These are phyloP conservation scores for Chironomus riparius DNA, from an alignment of 2,888 invertebrate species.

Conservation along the genomic window DNA sequence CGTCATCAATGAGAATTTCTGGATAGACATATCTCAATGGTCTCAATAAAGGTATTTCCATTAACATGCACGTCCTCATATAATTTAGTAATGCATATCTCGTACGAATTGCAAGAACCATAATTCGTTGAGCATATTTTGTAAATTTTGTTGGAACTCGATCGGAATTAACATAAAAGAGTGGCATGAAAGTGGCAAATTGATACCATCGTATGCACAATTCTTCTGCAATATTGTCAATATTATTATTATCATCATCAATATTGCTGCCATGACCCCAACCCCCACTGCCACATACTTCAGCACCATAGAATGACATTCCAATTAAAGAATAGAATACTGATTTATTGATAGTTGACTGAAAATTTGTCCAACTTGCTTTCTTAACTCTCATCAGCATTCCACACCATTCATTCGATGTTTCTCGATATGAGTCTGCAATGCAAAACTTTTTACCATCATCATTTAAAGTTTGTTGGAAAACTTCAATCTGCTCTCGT, in stretches of 20 bases:
- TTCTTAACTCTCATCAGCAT: not conserved
- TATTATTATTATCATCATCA: not conserved
- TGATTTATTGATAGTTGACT: conserved; percentile 12
- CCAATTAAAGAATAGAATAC: conserved; percentile 24
- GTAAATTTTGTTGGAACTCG: conserved; percentile 22
- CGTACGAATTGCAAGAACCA: conserved; percentile 16
- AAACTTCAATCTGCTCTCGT: conserved; percentile 11
- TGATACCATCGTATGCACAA: conserved; percentile 28
- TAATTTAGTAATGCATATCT: conserved; percentile 19
- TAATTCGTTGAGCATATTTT: conserved; percentile 23
- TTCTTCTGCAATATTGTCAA: conserved; percentile 16
- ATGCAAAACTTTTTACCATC: conserved; percentile 12
- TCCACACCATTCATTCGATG: not conserved
- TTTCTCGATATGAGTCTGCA: conserved; percentile 10
- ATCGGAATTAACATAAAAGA: conserved; percentile 16
- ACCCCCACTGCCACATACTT: conserved; percentile 17
- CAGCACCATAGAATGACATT: conserved; percentile 11
- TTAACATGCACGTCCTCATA: not conserved
- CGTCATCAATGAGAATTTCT: not conserved
- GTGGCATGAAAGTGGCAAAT: conserved; percentile 23
- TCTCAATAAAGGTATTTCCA: not conserved
- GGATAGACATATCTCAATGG: conserved; percentile 10
- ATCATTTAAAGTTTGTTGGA: conserved; percentile 13
- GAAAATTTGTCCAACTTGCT: conserved; percentile 23
- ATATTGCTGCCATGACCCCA: too few relatives aligned